Base-by-base conservation (phyloP, 2,888 invertebrate species). In the Drosophila algonquin region DNA sequence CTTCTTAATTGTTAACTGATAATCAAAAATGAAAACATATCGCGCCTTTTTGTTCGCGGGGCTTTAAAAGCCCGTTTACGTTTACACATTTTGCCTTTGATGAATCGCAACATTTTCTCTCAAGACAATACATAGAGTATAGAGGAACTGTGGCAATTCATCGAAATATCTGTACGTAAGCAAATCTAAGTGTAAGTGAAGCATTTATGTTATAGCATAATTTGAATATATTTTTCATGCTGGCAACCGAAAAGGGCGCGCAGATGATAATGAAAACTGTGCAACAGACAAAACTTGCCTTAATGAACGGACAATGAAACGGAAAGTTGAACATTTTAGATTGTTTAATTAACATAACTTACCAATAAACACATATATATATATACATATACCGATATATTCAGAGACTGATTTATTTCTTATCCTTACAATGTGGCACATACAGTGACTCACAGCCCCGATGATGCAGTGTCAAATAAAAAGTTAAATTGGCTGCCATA, bases 271-370 rank as follows among this genome's bases (percentile, higher is more conserved):
- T 52, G 57, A 71, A 57, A 35, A 56, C 45, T 63, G 74, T 62
- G 75, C 51, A 59, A 62, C 61, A 65, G 65, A 67, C 65, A 80
- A 71, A 82, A 88, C 86, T 90, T 90, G 90, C 90, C 90, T 90
- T 90, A 87, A 83, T 85, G 67, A 67, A 81, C 90, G 89, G 90
- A 90, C 87, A 90, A 90, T 89, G 89, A 90, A 87, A 80, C 79
- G 57, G 74, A 83, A 80, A 80, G 77, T 80, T 83, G 78, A 82
- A 82, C 65, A 79, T 75, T 84, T 79, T 82, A 85, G 80, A 87
- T 88, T 86, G 81, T 84, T 80, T 86, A 87, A 81, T 73, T 71
- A 70, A 64, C 57, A 75, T 81, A 82, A 74, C 57, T 71, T 87
- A 78, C 68, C 68, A 85, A 87, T 87, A 87, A 87, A 86, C 63